Base-by-base conservation (phyloP, 2,797 vertebrate genomes). In the Tapirus indicus region DNA sequence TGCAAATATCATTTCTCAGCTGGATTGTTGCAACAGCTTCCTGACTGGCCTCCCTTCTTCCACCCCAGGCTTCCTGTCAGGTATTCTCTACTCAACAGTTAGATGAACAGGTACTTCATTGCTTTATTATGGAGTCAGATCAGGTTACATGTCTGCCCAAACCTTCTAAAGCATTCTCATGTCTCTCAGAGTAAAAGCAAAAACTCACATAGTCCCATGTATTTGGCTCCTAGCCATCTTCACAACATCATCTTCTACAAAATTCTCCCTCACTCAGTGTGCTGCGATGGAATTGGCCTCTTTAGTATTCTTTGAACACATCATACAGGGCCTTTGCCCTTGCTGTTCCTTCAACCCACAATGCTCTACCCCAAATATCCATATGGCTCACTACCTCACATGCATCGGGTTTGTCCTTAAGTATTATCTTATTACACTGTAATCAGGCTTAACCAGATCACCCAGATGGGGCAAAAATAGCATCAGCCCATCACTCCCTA, bases 221-320 rank as follows among this genome's bases (percentile, higher is more conserved):
- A n/a, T 64, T 29, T 72, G 13, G 6, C 11, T 3, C 7, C 7
- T 27, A 7, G 6, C 3, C 4, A 21, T 49, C 47, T 88, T 85
- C 41, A 17, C 7, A 49, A n/a, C 21, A 38, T 62, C 8, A 3
- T 47, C n/a, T 64, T 25, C 52, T 88, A 58, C 7, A 69, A 62
- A 92, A 68, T 58, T 87, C 12, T 87, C n/a, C 18, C 60, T 72
- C 35, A 60, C 21, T 95, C 56, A 47, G 8, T 32, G 1, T 75
- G 23, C 41, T 58, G 0, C 21, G 21, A 1, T 62, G 16, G n/a
- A 41, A 10, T 1, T 4, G 7, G 5, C 1, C 8, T 52, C 38
- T 23, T 68, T 6, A 72, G 2, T 32, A 13, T 77, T 88, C 38
- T 72, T 68, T 41, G 23, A 56, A 77, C 1, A 32, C 11, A 80